A percentile compares a stretch with the other conserved stretches of the same genome.
These are phyloP conservation scores for Pardalotus punctatus DNA, from an alignment of 2,113 vertebrate species.

Conservation along the genomic window DNA sequence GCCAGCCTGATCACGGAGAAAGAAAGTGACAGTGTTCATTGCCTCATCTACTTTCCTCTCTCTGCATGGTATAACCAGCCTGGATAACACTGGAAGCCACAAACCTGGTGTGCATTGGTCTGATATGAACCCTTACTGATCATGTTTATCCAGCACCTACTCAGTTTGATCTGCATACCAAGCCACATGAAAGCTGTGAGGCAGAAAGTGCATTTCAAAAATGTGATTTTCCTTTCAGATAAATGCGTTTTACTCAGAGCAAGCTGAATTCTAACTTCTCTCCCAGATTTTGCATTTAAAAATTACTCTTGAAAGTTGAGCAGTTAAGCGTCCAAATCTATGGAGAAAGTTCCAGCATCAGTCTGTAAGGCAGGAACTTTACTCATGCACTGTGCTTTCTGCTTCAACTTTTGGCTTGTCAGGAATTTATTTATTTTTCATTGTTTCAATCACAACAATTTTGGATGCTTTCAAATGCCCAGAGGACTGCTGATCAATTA, in stretches of 20 bases:
- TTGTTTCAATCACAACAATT: neutral
- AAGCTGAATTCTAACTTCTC: slow-evolving; percentile 45
- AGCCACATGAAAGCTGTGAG: slow-evolving; percentile 48
- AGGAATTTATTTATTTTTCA: neutral
- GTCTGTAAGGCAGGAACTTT: neutral
- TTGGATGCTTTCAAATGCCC: neutral
- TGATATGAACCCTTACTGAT: slow-evolving; percentile 46
- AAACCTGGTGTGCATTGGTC: slow-evolving; percentile 2
- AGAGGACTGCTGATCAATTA: neutral
- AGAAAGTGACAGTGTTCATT: neutral
- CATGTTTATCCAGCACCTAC: slow-evolving; percentile 46
- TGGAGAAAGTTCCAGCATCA: neutral
- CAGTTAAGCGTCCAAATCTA: slow-evolving; percentile 28
- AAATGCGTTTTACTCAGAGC: slow-evolving; percentile 1
- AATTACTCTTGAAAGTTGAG: slow-evolving; percentile 60
- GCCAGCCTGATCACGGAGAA: neutral
- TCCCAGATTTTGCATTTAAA: slow-evolving; percentile 39
- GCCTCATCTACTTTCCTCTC: slow-evolving; percentile 34
- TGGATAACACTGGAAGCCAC: slow-evolving; percentile 25
- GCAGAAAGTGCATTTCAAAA: slow-evolving; percentile 63
- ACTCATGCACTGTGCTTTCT: neutral
- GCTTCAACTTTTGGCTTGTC: neutral
- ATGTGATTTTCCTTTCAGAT: slow-evolving; percentile 61
- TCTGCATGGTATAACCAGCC: slow-evolving; percentile 21
- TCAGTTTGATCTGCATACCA: neutral